phyloP scores from a whole-genome alignment of 2,797 vertebrate species.

The Siniperca obscura region DNA sequence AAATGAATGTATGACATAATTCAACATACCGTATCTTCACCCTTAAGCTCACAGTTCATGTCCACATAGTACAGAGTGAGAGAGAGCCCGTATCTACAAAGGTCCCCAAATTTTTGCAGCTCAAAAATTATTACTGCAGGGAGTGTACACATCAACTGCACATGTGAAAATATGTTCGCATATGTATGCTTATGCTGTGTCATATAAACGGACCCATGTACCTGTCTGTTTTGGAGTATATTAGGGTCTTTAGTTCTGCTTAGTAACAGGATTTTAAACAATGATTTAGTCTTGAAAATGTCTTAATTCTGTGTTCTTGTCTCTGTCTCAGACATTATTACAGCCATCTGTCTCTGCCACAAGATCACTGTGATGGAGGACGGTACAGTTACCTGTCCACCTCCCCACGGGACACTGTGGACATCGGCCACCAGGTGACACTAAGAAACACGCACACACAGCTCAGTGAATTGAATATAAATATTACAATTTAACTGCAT shows the following conservation, averaged over 20 bases:
- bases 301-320: constrained; percentile 21
- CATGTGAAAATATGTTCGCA: neutral
- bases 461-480: neutral
- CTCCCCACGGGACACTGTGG: constrained; percentile 81
- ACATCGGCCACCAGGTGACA: constrained; percentile 78
- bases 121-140: neutral
- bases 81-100: too few relatives aligned
- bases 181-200: neutral
- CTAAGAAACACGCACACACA: neutral
- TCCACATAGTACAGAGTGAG: too few relatives aligned
- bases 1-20: neutral
- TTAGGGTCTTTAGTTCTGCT: neutral
- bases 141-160: neutral
- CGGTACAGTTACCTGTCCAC: constrained; percentile 82
- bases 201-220: neutral
- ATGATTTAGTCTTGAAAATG: neutral
- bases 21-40: neutral
- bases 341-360: constrained; percentile 81
- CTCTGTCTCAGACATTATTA: constrained; percentile 77
- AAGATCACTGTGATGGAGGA: constrained; percentile 80
- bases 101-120: neutral
- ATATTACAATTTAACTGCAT: neutral
- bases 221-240: neutral
- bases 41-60: neutral
- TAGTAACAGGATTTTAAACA: neutral